Conservation (phyloP, 2,113 vertebrate species). For the Oxygymnocypris stewartii region DNA sequence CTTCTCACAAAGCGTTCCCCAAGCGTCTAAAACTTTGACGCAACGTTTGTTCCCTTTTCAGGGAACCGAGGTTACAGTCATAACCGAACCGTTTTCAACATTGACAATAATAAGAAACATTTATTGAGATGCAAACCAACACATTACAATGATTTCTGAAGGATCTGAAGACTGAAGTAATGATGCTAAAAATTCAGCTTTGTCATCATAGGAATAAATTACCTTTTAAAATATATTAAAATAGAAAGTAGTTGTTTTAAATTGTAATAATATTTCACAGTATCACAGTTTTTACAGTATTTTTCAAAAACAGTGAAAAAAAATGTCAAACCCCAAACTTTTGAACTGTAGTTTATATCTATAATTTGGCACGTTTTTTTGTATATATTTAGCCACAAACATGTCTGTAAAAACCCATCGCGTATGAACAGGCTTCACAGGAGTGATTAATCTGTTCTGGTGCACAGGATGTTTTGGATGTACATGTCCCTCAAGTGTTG, state of each 20-base stretch:
- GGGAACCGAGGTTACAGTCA: too few species aligned
- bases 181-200: background rate
- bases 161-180: too few species aligned
- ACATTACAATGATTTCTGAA: too few species aligned
- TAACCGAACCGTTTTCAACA: too few species aligned
- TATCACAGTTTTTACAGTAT: background rate
- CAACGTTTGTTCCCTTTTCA: too few species aligned
- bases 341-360: background rate
- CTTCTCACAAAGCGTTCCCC: too few species aligned
- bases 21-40: too few species aligned
- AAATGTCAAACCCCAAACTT: background rate
- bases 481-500: background rate
- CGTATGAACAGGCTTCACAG: background rate
- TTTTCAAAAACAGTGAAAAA: background rate
- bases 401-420: background rate
- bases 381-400: background rate
- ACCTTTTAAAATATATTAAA: background rate
- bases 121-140: too few species aligned
- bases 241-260: background rate
- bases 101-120: too few species aligned
- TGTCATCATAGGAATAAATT: background rate
- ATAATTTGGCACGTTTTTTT: background rate
- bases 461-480: slow-evolving; percentile 14
- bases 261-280: too few species aligned
- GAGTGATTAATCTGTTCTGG: background rate